phyloP scores from a whole-genome alignment of 2,797 vertebrate genomes.

The Danionella dracula region DNA sequence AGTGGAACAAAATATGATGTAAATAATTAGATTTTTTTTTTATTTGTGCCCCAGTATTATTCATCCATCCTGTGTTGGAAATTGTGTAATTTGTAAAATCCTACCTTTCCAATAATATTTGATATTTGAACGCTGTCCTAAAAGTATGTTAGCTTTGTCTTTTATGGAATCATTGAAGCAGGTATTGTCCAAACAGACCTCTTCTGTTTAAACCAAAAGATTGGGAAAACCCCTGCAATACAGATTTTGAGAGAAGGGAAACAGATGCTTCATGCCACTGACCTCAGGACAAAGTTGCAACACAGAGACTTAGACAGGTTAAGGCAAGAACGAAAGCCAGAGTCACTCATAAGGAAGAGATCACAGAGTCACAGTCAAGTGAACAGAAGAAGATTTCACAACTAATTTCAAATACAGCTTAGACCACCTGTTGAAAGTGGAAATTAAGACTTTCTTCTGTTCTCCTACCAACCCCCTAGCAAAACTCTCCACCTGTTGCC shows the following conservation, averaged over 20 bases:
- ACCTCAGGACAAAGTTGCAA: slow-evolving; percentile 67
- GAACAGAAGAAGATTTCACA: slow-evolving; percentile 10
- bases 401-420: slow-evolving; percentile 7
- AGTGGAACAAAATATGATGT: no score
- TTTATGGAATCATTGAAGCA: background rate
- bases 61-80: no score
- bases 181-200: background rate
- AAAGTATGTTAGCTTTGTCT: background rate
- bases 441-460: slow-evolving; percentile 25
- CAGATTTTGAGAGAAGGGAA: slow-evolving; percentile 61
- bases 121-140: background rate
- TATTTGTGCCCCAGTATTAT: no score
- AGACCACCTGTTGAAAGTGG: slow-evolving; percentile 17
- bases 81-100: no score
- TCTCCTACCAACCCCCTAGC: slow-evolving; percentile 39
- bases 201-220: slow-evolving; percentile 27
- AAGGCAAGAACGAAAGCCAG: slow-evolving; percentile 65
- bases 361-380: slow-evolving; percentile 56
- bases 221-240: slow-evolving; percentile 47
- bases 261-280: slow-evolving; percentile 69
- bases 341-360: slow-evolving; percentile 54
- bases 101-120: no score
- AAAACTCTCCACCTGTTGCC: slow-evolving; percentile 52
- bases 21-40: no score
- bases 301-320: slow-evolving; percentile 68